A percentile compares a stretch with the other conserved stretches of the same genome.
Conservation (phyloP, 2,113 vertebrate genomes). For the Pelusios castaneus region DNA sequence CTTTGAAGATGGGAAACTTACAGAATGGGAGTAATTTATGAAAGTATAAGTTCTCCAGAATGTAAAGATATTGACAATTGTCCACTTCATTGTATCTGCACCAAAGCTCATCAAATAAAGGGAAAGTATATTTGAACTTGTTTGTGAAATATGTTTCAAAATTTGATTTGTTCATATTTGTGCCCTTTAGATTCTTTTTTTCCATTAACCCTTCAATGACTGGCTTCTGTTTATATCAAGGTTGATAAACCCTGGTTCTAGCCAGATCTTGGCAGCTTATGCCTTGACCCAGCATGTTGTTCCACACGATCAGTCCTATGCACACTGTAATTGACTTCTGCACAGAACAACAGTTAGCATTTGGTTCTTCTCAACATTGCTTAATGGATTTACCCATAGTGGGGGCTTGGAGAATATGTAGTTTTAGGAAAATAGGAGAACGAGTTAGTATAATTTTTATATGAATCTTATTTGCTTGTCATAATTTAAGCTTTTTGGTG, state of each 20-base stretch:
- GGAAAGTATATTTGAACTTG: neutral
- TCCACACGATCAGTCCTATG: neutral
- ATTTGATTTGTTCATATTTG: neutral
- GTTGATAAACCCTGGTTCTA: neutral
- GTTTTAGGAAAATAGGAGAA: neutral
- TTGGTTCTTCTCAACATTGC: neutral
- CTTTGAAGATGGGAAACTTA: no score
- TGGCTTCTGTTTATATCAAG: neutral
- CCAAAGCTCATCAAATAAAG: conserved; percentile 31
- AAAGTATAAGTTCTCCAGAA: neutral
- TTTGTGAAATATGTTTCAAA: neutral
- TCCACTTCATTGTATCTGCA: neutral
- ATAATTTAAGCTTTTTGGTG: neutral
- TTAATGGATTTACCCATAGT: neutral
- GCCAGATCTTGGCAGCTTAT: neutral
- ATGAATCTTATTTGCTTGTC: neutral
- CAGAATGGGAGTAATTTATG: no score
- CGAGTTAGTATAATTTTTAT: neutral
- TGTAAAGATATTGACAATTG: neutral
- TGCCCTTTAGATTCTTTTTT: neutral
- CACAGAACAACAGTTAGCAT: neutral
- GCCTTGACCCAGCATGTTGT: neutral
- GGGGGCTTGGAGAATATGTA: neutral
- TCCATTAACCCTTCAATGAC: neutral
- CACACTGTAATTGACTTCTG: neutral